Evolutionary conservation across 2,113 vertebrate species (phyloP), one percentile per base, ranked within the genome.

Genomic region (Pseudopodoces humilis): DNA sequence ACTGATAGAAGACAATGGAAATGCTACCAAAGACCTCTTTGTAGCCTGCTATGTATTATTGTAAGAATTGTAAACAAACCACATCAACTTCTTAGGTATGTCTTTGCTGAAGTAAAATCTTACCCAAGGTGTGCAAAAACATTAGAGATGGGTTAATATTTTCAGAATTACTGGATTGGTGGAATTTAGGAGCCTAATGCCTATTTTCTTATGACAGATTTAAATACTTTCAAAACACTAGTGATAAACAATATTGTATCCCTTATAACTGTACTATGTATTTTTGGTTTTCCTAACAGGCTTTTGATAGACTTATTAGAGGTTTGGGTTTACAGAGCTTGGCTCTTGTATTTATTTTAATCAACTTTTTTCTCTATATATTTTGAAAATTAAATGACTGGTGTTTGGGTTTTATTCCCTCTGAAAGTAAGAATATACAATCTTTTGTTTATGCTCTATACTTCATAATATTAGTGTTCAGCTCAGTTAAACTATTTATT

Each of bases 371-470:
- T 2, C 23, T 53, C 28, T 52, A 20, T 43, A 7, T 0, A 28
- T 78, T 77, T 52, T 74, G 13, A 25, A 90, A 82, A 82, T 37
- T 50, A 77, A 59, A 69, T 69, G 2, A 22, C 7, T n/a, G 13
- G 2, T 9, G 2, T 21, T 24, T 46, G 28, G 18, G 24, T 41
- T 11, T 5, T 44, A 5, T 11, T 28, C 7, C 10, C 28, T 7
- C 13, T 39, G 24, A 68, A 39, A 39, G 8, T 22, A 49, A 49
- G 35, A 35, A 49, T 77, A 69, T n/a, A 6, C 0, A 0, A 33
- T 63, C 2, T 49, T 55, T 39, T 52, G 1, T 44, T 82, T 30
- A 11, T 81, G 4, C 6, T 70, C 24, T 49, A 9, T 78, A 37
- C 6, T n/a, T 65, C 30, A 60, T 2, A 62, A 33, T 35, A 21